A percentile compares a stretch with the other conserved stretches of the same genome.
phyloP scores from a whole-genome alignment of 2,797 vertebrate genomes.

The Saxicola maurus region DNA sequence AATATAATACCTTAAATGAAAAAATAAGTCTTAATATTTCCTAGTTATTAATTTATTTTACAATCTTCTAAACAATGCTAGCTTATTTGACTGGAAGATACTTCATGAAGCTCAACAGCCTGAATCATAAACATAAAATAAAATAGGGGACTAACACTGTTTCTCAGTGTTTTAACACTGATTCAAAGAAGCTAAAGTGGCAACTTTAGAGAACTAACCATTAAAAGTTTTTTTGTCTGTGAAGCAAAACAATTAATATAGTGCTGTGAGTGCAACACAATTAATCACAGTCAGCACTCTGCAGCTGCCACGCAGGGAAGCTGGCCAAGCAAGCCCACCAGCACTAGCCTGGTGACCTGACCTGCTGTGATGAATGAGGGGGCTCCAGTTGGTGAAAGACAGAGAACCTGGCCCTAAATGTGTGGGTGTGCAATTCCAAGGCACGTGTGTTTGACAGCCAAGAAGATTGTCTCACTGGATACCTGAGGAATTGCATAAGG shows the following conservation, averaged over 20 bases:
- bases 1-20: background rate
- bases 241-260: background rate
- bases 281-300: conserved; percentile 39
- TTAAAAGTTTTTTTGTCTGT: background rate
- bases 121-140: background rate
- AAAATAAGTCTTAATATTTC: background rate
- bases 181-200: background rate
- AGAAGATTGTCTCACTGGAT: background rate
- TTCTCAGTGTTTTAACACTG: background rate
- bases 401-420: background rate
- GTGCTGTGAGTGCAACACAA: background rate
- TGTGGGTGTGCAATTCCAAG: background rate
- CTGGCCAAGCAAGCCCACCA: background rate
- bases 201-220: background rate
- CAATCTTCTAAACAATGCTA: background rate
- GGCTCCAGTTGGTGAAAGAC: conserved; percentile 1
- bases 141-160: background rate
- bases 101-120: background rate
- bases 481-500: background rate
- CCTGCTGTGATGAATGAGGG: background rate
- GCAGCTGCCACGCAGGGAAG: background rate
- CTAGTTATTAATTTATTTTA: background rate
- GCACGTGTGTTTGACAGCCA: background rate
- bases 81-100: background rate
- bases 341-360: background rate